phyloP scores from a whole-genome alignment of 2,113 vertebrate genomes.

The Sapayoa aenigma region DNA sequence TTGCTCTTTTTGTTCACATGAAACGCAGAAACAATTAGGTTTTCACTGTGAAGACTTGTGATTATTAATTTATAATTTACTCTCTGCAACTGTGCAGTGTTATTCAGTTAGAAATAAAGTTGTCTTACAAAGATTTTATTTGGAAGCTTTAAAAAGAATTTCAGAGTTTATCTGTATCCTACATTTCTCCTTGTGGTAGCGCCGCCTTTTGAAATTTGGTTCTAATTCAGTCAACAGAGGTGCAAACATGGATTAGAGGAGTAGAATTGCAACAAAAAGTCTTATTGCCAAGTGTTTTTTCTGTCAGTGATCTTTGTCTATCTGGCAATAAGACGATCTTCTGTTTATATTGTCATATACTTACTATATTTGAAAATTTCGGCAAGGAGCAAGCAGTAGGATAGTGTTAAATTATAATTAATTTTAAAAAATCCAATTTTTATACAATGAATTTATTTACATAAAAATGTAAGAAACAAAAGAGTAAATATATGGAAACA shows the following conservation, averaged over 20 bases:
- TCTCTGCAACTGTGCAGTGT: not conserved
- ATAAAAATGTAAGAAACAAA: not conserved
- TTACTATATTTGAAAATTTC: not conserved
- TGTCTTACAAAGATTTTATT: not conserved
- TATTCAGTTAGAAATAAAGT: not conserved
- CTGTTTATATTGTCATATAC: not conserved
- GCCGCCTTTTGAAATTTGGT: not conserved
- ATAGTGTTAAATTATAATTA: not conserved
- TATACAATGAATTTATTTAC: not conserved
- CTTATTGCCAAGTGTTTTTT: not conserved
- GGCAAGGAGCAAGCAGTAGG: not conserved
- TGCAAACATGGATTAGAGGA: not conserved
- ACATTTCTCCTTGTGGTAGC: not conserved
- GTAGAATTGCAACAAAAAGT: not conserved
- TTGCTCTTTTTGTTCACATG: not conserved
- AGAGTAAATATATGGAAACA: not conserved
- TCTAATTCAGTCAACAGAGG: not conserved
- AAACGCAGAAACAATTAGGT: not conserved
- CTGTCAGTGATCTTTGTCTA: not conserved
- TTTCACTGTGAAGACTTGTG: not conserved
- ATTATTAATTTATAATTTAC: conserved; percentile 40
- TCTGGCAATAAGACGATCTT: not conserved
- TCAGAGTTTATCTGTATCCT: not conserved
- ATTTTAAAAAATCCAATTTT: not conserved
- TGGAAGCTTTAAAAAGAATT: not conserved